Conservation (phyloP, 2,113 vertebrate species). For the Aythya baeri region DNA sequence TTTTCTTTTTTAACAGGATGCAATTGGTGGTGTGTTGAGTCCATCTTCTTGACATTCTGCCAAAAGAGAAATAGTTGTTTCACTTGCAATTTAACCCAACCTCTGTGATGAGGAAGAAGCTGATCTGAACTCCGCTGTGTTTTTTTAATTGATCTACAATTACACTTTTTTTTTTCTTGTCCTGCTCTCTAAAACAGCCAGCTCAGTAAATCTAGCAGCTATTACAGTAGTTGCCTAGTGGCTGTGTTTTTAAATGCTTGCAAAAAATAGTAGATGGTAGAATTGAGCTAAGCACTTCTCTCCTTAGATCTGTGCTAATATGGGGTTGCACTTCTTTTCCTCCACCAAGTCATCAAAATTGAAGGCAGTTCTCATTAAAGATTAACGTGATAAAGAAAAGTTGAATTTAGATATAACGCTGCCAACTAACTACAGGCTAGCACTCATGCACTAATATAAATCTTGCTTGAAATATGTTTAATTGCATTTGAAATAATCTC, state of each 20-base stretch:
- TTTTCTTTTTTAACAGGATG: neutral
- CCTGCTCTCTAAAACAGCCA: neutral
- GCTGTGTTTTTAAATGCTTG: neutral
- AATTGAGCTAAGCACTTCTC: neutral
- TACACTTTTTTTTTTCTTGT: neutral
- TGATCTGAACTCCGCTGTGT: neutral
- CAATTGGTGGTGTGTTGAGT: neutral
- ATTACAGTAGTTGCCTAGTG: neutral
- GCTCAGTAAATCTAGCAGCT: neutral
- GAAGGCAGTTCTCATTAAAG: neutral
- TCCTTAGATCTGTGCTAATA: neutral
- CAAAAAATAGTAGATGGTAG: neutral
- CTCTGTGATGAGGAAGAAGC: neutral
- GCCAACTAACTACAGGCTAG: neutral
- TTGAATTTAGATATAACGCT: neutral
- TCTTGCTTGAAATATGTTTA: neutral
- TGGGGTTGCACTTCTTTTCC: neutral
- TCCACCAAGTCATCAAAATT: neutral
- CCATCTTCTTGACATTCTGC: neutral
- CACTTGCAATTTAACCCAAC: neutral
- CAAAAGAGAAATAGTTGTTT: constrained; percentile 12
- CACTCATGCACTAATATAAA: neutral
- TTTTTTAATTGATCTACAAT: neutral
- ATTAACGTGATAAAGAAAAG: neutral
- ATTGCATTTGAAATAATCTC: neutral